Evolutionary conservation across 1,140 invertebrate genomes (phyloP).

Genomic region (Achatina immaculata): DNA sequence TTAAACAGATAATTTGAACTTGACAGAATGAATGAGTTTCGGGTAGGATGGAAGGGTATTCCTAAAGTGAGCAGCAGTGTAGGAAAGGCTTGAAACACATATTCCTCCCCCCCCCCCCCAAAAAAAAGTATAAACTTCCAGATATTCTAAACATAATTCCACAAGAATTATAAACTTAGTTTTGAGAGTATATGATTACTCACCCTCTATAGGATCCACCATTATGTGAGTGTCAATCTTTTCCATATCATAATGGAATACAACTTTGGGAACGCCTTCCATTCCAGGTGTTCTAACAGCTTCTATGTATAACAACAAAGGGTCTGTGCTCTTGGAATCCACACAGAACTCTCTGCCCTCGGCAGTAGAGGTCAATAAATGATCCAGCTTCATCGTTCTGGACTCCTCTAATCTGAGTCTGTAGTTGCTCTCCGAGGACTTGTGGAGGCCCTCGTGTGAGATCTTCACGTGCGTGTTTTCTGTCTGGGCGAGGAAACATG

Average conservation of each 20-base stretch:
- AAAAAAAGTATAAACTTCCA: background rate
- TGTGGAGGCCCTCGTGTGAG: background rate
- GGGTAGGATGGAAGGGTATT: no score
- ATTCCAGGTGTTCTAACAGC: background rate
- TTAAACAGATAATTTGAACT: no score
- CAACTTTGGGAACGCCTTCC: constrained; percentile 18
- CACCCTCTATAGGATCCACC: constrained; percentile 4
- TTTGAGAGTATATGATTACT: no score
- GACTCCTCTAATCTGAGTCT: background rate
- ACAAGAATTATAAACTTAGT: background rate
- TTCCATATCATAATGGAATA: constrained; percentile 30
- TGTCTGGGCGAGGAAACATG: constrained; percentile 17
- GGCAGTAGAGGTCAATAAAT: background rate
- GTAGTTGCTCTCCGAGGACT: background rate
- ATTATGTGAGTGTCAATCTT: background rate
- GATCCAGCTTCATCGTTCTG: constrained; percentile 15
- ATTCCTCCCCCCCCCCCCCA: background rate
- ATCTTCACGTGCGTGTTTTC: constrained; percentile 22
- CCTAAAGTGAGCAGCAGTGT: no score
- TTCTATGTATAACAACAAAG: constrained; percentile 26
- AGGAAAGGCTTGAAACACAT: no score
- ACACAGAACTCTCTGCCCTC: constrained; percentile 19
- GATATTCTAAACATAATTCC: background rate
- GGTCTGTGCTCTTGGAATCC: background rate
- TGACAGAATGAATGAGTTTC: no score